A percentile compares a stretch with the other conserved stretches of the same genome.
Evolutionary conservation across 1,140 invertebrate species (phyloP).

Genomic region (Metopolophium dirhodum): DNA sequence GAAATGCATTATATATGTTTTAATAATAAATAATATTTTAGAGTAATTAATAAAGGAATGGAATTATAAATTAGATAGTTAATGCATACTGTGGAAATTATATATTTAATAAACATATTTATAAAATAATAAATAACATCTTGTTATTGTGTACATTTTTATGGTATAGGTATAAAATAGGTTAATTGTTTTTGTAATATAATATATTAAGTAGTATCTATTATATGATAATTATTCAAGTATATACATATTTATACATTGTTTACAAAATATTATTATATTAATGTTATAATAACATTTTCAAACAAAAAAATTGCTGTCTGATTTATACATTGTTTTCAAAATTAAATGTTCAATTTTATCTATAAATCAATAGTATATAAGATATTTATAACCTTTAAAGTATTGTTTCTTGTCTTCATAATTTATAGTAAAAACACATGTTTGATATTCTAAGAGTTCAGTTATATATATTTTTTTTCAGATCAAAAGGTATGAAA

Average conservation of each 20-base stretch:
- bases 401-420: too few species aligned
- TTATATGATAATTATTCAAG: too few species aligned
- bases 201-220: too few species aligned
- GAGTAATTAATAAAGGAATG: not conserved
- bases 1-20: not conserved
- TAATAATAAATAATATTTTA: not conserved
- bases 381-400: too few species aligned
- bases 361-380: too few species aligned
- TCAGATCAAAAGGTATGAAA: constrained; percentile 98
- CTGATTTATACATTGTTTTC: too few species aligned
- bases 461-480: constrained; percentile 61
- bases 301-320: too few species aligned
- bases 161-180: not conserved
- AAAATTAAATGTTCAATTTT: too few species aligned
- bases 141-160: not conserved
- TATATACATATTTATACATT: too few species aligned
- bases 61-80: not conserved
- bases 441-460: not conserved
- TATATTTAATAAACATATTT: not conserved
- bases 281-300: too few species aligned
- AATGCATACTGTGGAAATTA: not conserved
- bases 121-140: not conserved
- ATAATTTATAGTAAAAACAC: not conserved
- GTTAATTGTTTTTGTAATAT: too few species aligned
- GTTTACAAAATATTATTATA: too few species aligned